These are phyloP conservation scores for Loris lydekkerianus DNA, from an alignment of 2,797 vertebrate species.

Conservation along the genomic window DNA sequence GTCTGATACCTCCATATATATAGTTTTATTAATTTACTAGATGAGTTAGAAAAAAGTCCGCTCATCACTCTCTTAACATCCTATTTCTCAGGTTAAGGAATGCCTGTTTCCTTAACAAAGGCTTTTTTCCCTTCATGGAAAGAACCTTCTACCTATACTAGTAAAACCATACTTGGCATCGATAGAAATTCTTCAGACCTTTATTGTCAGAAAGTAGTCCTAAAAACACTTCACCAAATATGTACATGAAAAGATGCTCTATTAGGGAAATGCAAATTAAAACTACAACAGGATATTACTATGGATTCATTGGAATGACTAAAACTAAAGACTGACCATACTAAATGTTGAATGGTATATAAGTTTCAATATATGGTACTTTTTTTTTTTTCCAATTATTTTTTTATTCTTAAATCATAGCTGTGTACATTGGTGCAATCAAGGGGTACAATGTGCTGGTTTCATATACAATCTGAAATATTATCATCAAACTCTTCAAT, in stretches of 20 bases:
- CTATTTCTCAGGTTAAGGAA: conserved; percentile 18
- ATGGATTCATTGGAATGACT: not conserved
- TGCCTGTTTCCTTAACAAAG: not conserved
- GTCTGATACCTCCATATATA: not conserved
- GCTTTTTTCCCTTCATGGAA: not conserved
- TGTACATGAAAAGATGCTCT: not conserved
- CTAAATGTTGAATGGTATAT: not conserved
- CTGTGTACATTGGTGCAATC: too few relatives aligned
- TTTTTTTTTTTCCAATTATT: too few relatives aligned
- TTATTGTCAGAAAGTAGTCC: conserved; percentile 14
- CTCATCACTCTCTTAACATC: not conserved
- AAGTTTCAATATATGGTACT: not conserved
- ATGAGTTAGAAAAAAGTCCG: not conserved
- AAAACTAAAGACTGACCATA: not conserved
- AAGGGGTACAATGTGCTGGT: too few relatives aligned
- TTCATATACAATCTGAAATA: too few relatives aligned
- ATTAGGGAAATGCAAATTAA: not conserved
- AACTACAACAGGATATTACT: not conserved
- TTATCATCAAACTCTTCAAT: too few relatives aligned
- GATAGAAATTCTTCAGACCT: conserved; percentile 42
- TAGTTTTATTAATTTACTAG: not conserved
- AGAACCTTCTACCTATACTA: not conserved
- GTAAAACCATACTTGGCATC: not conserved
- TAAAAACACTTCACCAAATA: conserved; percentile 26
- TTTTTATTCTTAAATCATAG: too few relatives aligned